Base-by-base conservation (phyloP, 2,888 invertebrate species). In the Drosophila vallismaia region DNA sequence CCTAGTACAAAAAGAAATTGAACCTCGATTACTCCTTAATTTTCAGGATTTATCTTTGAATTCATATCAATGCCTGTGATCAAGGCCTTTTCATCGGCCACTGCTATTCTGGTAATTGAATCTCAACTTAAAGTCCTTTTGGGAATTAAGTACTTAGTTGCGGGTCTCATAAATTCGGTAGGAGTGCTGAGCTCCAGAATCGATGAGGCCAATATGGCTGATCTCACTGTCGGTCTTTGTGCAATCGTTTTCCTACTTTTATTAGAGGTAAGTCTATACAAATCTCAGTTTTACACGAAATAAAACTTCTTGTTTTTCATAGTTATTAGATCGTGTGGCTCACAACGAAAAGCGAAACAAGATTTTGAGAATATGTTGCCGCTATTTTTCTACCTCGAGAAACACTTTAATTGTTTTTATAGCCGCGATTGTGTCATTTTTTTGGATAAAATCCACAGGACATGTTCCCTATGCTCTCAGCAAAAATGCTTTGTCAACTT, bases 81-180 rank as follows among this genome's bases (percentile, higher is more conserved):
- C 42, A 95, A 95, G 74, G 97, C 96, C n/a, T 97, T 97, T 91
- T 96, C 97, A 49, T 95, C 96, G 8, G 97, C 96, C 7, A 96
- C 96, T 26, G 95, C 97, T 1, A 92, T 97, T 12, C 95, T 96
- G 76, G 96, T 97, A 73, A 94, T 95, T 53, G 93, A 93, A 55
- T 94, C 96, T 3, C 97, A 97, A 91, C 79, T 96, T 10, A 96
- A 96, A 92, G 95, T 95, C 8, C 92, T 96, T 60, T 92, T 96
- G 33, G 96, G 96, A 19, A 93, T 96, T 31, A 93, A 93, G 85
- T 95, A 95, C 89, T 92, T 94, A 58, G 95, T 95, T 2, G 94
- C 95, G 76, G 94, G 94, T n/a, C 93, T 95, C 59, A 78, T 93
- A 2, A 94, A 94, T 60, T 94, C 95, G 71, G 76, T 95, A 10